Conservation (phyloP, 2,797 vertebrate genomes). For the Lepus townsendii region DNA sequence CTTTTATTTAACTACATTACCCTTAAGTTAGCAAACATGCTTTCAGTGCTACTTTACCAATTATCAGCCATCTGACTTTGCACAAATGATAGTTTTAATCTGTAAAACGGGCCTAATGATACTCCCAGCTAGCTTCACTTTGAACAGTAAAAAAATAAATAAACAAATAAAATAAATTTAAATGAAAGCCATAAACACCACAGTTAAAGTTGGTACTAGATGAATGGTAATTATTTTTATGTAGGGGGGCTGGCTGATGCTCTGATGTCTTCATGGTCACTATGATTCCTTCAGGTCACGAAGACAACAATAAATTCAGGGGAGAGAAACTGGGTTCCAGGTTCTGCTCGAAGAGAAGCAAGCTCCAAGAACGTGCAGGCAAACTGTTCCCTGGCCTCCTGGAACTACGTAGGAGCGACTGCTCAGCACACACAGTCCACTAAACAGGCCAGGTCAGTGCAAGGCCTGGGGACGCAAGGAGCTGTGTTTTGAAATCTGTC, state of each 20-base stretch:
- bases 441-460: background rate
- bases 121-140: background rate
- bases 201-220: background rate
- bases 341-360: background rate
- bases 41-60: background rate
- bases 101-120: background rate
- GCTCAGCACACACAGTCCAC: background rate
- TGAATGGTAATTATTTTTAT: background rate
- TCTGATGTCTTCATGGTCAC: constrained; percentile 22
- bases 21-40: background rate
- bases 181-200: background rate
- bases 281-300: background rate
- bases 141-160: background rate
- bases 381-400: background rate
- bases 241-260: background rate
- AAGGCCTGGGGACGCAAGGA: background rate
- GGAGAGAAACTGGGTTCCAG: background rate
- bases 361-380: background rate
- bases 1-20: background rate
- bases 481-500: background rate
- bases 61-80: background rate
- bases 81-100: background rate
- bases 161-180: background rate
- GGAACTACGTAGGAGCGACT: background rate
- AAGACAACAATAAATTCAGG: background rate